Evolutionary conservation across 2,797 vertebrate genomes (phyloP).

Genomic region (Moxostoma hubbsi): DNA sequence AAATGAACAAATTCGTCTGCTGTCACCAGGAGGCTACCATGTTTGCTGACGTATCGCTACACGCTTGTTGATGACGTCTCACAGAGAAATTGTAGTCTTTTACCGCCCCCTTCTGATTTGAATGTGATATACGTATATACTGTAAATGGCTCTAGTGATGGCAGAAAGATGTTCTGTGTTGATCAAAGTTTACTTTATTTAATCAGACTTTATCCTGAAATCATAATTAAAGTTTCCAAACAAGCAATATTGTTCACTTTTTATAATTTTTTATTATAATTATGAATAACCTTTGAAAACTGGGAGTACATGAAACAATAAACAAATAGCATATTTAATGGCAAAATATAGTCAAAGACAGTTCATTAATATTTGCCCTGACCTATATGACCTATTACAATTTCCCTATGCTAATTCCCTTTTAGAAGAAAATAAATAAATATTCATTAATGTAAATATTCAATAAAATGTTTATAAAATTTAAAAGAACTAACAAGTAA

Average conservation of each 20-base stretch:
- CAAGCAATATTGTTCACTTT: too few species aligned
- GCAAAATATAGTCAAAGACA: background rate
- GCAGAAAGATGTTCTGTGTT: too few species aligned
- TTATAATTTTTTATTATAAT: too few species aligned
- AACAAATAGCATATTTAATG: constrained; percentile 8
- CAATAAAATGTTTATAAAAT: background rate
- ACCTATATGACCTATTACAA: too few species aligned
- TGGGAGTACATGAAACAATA: background rate
- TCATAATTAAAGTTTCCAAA: too few species aligned
- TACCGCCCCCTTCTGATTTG: constrained; percentile 36
- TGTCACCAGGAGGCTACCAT: constrained; percentile 45
- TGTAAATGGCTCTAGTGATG: too few species aligned
- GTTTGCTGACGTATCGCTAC: constrained; percentile 40
- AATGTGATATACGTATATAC: too few species aligned
- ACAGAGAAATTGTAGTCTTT: background rate
- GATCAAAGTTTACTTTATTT: too few species aligned
- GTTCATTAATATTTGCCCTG: background rate
- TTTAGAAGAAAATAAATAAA: too few species aligned
- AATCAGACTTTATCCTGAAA: too few species aligned
- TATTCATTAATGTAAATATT: background rate
- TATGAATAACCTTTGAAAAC: too few species aligned
- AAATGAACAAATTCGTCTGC: background rate
- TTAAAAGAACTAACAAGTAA: background rate
- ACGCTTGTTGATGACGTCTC: background rate
- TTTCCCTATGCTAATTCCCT: too few species aligned